A percentile compares a stretch with the other conserved stretches of the same genome.
These are phyloP conservation scores for Caenorhabditis japonica DNA, from an alignment of 2,888 invertebrate genomes.

Conservation along the genomic window DNA sequence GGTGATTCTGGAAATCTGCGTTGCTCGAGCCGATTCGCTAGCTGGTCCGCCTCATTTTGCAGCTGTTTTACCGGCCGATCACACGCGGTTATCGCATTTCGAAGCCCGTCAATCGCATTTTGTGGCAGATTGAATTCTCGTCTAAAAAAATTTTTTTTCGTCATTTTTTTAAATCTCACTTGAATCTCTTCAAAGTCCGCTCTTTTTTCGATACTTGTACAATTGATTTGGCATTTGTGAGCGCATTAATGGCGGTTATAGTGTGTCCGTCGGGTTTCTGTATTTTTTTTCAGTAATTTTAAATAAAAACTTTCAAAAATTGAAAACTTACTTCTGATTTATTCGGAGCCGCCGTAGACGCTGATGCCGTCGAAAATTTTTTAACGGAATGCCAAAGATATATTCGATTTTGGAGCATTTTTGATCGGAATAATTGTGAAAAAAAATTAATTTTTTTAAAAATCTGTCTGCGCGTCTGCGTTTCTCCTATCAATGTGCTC, in stretches of 20 bases:
- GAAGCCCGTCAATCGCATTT: constrained; percentile 58
- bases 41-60: constrained; percentile 74
- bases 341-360: not conserved
- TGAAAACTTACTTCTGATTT: constrained; percentile 1
- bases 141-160: constrained; percentile 19
- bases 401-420: constrained; percentile 33
- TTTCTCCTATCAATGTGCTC: no score
- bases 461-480: no score
- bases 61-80: constrained; percentile 66
- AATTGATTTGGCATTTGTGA: constrained; percentile 60
- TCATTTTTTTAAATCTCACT: constrained; percentile 4
- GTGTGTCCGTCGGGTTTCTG: constrained; percentile 26
- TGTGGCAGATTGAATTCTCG: constrained; percentile 57
- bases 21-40: constrained; percentile 61
- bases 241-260: constrained; percentile 59
- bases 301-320: not conserved
- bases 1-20: constrained; percentile 70
- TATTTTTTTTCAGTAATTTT: not conserved
- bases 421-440: not conserved
- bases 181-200: constrained; percentile 17
- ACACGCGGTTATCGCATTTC: constrained; percentile 55
- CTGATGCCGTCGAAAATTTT: constrained; percentile 19
- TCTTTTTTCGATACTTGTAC: constrained; percentile 49
- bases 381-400: constrained; percentile 5
- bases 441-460: constrained; percentile 2